Percentiles rank a stretch among this genome's conserved stretches.
Evolutionary conservation across 1,140 invertebrate species (phyloP).

Genomic region (Colletes gigas): DNA sequence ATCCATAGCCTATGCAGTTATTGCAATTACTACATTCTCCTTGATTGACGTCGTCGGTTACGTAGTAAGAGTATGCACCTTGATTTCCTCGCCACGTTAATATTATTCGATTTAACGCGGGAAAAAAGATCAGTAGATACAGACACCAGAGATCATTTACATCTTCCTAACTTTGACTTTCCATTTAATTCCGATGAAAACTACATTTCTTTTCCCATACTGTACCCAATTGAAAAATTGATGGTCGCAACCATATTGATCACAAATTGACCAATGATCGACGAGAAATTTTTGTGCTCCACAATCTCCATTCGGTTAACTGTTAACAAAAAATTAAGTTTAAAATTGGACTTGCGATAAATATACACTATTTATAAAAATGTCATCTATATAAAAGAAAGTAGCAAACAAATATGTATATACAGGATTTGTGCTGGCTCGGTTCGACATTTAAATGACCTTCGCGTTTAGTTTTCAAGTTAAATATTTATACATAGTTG

Average conservation of each 20-base stretch:
- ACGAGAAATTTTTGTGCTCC: background rate
- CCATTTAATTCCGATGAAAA: too few species aligned
- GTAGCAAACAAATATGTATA: too few species aligned
- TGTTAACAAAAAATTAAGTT: background rate
- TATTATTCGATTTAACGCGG: background rate
- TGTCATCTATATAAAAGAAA: too few species aligned
- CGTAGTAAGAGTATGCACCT: conserved; percentile 32
- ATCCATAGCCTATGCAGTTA: background rate
- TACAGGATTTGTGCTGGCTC: too few species aligned
- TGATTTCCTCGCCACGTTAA: conserved; percentile 20
- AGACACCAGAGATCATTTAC: background rate
- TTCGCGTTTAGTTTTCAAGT: too few species aligned
- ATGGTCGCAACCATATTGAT: background rate
- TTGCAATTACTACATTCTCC: conserved; percentile 45
- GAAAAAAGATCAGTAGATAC: background rate
- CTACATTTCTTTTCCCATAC: too few species aligned
- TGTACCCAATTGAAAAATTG: too few species aligned
- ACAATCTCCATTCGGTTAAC: background rate
- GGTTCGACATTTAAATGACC: too few species aligned
- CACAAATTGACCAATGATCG: background rate
- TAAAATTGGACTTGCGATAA: background rate
- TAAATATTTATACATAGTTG: too few species aligned
- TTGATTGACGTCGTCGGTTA: conserved; percentile 44
- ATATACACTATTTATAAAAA: too few species aligned
- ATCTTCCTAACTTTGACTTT: background rate